These are phyloP conservation scores for Plutella xylostella DNA, from an alignment of 2,888 invertebrate genomes.

Conservation along the genomic window DNA sequence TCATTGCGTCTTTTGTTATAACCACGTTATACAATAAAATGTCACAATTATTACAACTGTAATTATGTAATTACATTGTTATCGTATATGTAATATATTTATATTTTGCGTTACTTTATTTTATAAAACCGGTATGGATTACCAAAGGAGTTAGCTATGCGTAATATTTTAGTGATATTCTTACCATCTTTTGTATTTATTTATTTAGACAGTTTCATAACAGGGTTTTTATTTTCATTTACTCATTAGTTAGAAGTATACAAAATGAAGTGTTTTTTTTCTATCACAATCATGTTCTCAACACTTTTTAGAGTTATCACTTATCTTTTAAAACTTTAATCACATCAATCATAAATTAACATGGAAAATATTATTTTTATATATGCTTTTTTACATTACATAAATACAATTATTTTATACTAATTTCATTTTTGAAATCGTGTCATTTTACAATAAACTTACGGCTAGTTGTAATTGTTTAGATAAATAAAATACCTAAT, in stretches of 20 bases:
- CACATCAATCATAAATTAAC: no score
- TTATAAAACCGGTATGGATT: slow-evolving; percentile 60
- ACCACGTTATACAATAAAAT: no score
- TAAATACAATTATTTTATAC: neutral
- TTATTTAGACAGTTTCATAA: slow-evolving; percentile 24
- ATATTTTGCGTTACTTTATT: slow-evolving; percentile 44
- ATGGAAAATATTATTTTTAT: slow-evolving; percentile 33
- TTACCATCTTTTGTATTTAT: slow-evolving; percentile 28
- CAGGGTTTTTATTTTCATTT: slow-evolving; percentile 26
- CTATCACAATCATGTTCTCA: neutral
- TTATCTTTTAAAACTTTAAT: neutral
- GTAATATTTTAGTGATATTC: slow-evolving; percentile 54
- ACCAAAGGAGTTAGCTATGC: slow-evolving; percentile 65
- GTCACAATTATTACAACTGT: slow-evolving; percentile 38
- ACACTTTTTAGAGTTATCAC: neutral
- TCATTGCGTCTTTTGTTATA: no score
- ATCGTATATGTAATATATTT: slow-evolving; percentile 36
- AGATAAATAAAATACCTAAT: neutral
- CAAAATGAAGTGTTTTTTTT: neutral
- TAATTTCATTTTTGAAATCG: neutral
- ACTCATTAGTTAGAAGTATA: neutral
- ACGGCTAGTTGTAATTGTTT: neutral
- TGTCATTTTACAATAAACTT: neutral
- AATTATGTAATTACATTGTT: slow-evolving; percentile 35
- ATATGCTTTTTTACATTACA: slow-evolving; percentile 26